These are phyloP conservation scores for Pristionchus entomophagus DNA, from an alignment of 2,888 invertebrate species.

Conservation along the genomic window DNA sequence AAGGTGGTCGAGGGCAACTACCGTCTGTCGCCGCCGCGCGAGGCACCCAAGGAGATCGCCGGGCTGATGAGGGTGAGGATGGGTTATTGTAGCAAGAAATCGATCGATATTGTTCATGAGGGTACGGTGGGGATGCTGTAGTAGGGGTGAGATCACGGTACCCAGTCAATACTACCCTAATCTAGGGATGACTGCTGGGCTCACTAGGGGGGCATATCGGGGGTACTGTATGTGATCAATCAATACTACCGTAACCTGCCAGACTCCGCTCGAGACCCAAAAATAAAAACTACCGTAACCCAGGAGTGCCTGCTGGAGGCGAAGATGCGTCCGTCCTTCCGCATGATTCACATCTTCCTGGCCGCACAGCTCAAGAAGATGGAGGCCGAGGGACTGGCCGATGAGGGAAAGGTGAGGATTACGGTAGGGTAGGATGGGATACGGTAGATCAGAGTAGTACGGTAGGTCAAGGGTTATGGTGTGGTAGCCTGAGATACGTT, in stretches of 20 bases:
- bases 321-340: constrained; percentile 53
- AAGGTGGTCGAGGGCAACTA: constrained; percentile 55
- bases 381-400: not conserved
- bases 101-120: constrained; percentile 49
- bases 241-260: not conserved
- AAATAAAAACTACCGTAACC: too few relatives aligned
- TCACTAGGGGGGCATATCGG: too few relatives aligned
- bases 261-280: too few relatives aligned
- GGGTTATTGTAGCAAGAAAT: not conserved
- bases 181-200: too few relatives aligned
- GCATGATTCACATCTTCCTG: constrained; percentile 49
- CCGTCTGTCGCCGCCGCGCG: constrained; percentile 51
- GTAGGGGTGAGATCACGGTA: not conserved
- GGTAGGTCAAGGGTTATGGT: not conserved
- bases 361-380: not conserved
- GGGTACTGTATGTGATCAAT: not conserved
- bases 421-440: not conserved
- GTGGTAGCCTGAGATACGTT: not conserved
- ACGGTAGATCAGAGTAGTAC: not conserved
- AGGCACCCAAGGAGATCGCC: constrained; percentile 48
- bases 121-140: constrained; percentile 13
- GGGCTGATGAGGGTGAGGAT: constrained; percentile 50
- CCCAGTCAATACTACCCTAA: too few relatives aligned
- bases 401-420: constrained; percentile 18
- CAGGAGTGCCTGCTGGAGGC: constrained; percentile 53